Base-by-base conservation (phyloP, 2,888 invertebrate genomes). In the Latrodectus hesperus region DNA sequence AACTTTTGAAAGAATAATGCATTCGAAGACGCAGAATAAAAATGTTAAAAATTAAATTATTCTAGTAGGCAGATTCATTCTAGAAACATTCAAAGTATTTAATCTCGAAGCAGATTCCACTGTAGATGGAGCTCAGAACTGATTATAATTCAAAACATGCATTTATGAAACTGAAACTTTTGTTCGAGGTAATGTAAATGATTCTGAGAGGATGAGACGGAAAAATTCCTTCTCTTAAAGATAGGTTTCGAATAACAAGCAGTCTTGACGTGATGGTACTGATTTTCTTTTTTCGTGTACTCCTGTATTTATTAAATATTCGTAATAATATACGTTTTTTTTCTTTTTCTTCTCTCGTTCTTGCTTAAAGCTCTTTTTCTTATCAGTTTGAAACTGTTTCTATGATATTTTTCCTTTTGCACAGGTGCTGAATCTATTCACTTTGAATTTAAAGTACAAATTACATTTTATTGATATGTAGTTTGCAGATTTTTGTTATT, bases 151-250 rank as follows among this genome's bases (percentile, higher is more conserved):
- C 82, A 82, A 75, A 75, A 38, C 82, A 75, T 68, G 82, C 55
- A 55, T 75, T 75, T 67, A 82, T 82, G 82, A 74, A 82, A 82
- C 75, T 65, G 68, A 82, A 82, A 82, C 75, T 75, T 82, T 75
- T 75, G 75, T 82, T 17, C 49, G 70, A 68, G 38, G 70, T 26
- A 78, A 82, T 82, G 70, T 74, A 82, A 67, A 75, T 82, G 74
- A 68, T 68, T 82, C 55, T 55, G 51, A 38, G 68, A 70, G 60
- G n/a, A 82, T 82, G 74, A 75, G 67, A 60, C 55, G 55, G 68
- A 67, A 55, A 64, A 70, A 75, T 65, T 75, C 74, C 65, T 17
- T 70, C 55, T 16, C 14, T 68, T 74, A 75, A 60, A 17, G 17
- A 22, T 26, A 11, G 2, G 67, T 22, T 26, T 68, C 17, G 67